These are phyloP conservation scores for Microcebus griseorufus DNA, from an alignment of 2,113 vertebrate genomes.

Conservation along the genomic window DNA sequence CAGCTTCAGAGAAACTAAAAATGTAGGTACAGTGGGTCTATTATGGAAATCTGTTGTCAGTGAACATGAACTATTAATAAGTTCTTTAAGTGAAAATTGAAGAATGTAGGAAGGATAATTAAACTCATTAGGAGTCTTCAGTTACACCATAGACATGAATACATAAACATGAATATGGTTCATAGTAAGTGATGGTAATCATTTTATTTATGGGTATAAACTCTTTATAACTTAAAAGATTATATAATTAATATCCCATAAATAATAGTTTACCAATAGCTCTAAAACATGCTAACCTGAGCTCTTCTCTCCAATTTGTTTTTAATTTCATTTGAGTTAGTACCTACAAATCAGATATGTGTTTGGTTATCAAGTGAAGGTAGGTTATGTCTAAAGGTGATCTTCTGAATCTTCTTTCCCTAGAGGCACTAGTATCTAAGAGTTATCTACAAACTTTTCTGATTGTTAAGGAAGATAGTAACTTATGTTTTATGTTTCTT, in stretches of 20 bases:
- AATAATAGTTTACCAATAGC: constrained; percentile 33
- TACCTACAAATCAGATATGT: background rate
- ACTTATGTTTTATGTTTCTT: constrained; percentile 15
- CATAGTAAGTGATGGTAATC: background rate
- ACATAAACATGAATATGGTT: background rate
- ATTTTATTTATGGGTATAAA: constrained; percentile 26
- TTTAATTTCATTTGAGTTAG: constrained; percentile 14
- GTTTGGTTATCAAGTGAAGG: constrained; percentile 3
- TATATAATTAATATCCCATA: constrained; percentile 2
- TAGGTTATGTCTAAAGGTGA: background rate
- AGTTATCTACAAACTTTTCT: constrained; percentile 11
- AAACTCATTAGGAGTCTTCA: constrained; percentile 7
- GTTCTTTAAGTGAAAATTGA: background rate
- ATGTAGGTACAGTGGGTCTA: background rate
- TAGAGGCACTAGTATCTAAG: background rate
- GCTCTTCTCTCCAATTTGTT: background rate
- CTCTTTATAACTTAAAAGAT: background rate
- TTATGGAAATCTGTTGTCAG: background rate
- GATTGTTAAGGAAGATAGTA: background rate
- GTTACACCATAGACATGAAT: background rate
- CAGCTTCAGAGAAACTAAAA: background rate
- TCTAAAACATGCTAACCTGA: constrained; percentile 31
- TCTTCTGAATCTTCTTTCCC: background rate
- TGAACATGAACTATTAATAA: background rate
- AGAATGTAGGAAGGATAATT: constrained; percentile 30